Percentiles rank a stretch among this genome's conserved stretches.
Evolutionary conservation across 1,140 invertebrate genomes (phyloP).

Genomic region (Eueides isabella): DNA sequence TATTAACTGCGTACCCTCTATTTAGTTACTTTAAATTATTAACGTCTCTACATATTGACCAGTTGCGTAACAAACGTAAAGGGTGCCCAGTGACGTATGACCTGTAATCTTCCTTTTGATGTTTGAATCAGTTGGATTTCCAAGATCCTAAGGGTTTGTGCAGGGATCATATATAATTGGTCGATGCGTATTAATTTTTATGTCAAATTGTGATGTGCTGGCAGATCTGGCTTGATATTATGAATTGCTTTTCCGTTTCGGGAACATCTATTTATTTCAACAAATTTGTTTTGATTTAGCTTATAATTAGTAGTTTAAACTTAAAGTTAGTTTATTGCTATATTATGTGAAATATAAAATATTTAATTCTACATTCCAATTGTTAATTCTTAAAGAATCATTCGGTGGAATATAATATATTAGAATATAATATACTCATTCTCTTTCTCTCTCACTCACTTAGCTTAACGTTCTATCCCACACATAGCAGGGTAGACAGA

Average conservation of each 20-base stretch:
- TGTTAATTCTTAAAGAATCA: too few species aligned
- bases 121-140: conserved; percentile 18
- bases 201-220: conserved; percentile 12
- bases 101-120: not conserved
- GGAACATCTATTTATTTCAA: not conserved
- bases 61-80: conserved; percentile 44
- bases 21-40: conserved; percentile 67
- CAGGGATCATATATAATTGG: conserved; percentile 31
- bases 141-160: not conserved
- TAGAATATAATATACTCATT: too few species aligned
- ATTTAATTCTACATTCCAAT: too few species aligned
- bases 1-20: conserved; percentile 61
- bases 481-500: too few species aligned
- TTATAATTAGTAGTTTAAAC: too few species aligned
- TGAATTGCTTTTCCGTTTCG: not conserved
- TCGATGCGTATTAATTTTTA: not conserved
- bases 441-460: too few species aligned
- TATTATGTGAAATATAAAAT: too few species aligned
- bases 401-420: too few species aligned
- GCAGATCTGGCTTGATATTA: conserved; percentile 7
- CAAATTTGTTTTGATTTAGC: not conserved
- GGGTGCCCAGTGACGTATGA: not conserved
- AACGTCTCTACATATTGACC: conserved; percentile 58
- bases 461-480: too few species aligned
- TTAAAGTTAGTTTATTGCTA: too few species aligned